Percentiles rank a stretch among this genome's conserved stretches.
phyloP scores from a whole-genome alignment of 64 coral and sea anemone species.

The Exaiptasia diaphana region DNA sequence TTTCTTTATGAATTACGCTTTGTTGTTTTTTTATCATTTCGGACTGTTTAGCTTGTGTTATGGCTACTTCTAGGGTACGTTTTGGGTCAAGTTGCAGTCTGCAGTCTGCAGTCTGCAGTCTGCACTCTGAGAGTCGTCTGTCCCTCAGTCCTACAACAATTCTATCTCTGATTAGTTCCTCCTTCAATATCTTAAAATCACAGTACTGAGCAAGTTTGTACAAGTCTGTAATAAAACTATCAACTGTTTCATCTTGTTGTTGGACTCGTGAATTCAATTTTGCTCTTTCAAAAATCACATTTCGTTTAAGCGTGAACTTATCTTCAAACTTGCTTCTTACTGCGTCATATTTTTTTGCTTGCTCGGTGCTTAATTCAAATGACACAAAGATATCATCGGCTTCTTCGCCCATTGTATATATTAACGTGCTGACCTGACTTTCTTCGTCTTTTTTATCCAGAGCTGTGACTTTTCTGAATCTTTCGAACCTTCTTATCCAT shows the following conservation, averaged over 20 bases:
- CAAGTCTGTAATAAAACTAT: too few species aligned
- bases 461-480: slow-evolving; percentile 6
- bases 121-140: slow-evolving; percentile 51
- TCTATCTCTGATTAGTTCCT: slow-evolving; percentile 58
- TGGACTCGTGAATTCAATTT: not conserved
- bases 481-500: slow-evolving; percentile 11
- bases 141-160: slow-evolving; percentile 49
- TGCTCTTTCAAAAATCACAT: slow-evolving; percentile 1
- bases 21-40: slow-evolving; percentile 41
- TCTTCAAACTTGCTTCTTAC: not conserved
- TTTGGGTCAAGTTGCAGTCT: slow-evolving; percentile 44
- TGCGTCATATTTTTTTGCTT: slow-evolving; percentile 12
- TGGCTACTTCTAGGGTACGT: slow-evolving; percentile 32
- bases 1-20: slow-evolving; percentile 16
- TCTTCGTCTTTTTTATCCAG: not conserved
- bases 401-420: slow-evolving; percentile 5
- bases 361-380: not conserved
- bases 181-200: slow-evolving; percentile 13
- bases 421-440: too few species aligned
- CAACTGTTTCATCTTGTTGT: not conserved
- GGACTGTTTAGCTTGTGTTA: slow-evolving; percentile 1
- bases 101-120: not conserved
- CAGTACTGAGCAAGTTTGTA: slow-evolving; percentile 13
- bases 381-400: slow-evolving; percentile 7
- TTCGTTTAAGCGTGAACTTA: not conserved